Evolutionary conservation across 92 coral and sea anemone species (phyloP).

Genomic region (Zoanthus solanderi): DNA sequence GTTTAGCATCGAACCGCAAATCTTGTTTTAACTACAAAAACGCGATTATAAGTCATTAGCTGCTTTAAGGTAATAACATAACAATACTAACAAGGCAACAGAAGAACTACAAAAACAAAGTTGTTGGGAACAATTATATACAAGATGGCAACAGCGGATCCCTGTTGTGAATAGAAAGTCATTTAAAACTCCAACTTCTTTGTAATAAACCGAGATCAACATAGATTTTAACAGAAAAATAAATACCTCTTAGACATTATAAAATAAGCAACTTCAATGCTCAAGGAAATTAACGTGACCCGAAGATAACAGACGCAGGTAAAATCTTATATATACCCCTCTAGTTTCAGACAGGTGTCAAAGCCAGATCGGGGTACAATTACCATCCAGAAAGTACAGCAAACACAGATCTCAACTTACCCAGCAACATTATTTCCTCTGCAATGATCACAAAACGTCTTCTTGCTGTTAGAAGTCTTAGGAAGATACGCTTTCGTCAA

Average conservation of each 20-base stretch:
- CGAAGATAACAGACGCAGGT: not conserved
- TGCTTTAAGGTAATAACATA: not conserved
- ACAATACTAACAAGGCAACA: not conserved
- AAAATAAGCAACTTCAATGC: slow-evolving; percentile 9
- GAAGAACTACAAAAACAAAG: not conserved
- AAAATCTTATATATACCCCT: not conserved
- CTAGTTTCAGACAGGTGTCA: slow-evolving; percentile 50
- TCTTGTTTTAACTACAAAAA: not conserved
- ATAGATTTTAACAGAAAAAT: not conserved
- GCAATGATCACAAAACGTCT: slow-evolving; percentile 78
- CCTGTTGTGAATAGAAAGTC: slow-evolving; percentile 20
- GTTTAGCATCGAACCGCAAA: not conserved
- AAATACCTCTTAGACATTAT: not conserved
- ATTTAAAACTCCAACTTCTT: slow-evolving; percentile 9
- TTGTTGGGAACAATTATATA: not conserved
- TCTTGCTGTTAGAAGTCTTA: slow-evolving; percentile 70
- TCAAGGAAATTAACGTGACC: not conserved
- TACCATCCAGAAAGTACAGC: slow-evolving; percentile 27
- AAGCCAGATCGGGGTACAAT: slow-evolving; percentile 38
- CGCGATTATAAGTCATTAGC: not conserved
- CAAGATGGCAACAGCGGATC: slow-evolving; percentile 1
- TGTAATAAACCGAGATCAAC: not conserved
- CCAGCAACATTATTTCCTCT: slow-evolving; percentile 68
- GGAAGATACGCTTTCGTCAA: slow-evolving; percentile 90
- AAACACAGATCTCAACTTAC: slow-evolving; percentile 60